A percentile compares a stretch with the other conserved stretches of the same genome.
Evolutionary conservation across 2,888 invertebrate genomes (phyloP).

Genomic region (Polietes domitor): DNA sequence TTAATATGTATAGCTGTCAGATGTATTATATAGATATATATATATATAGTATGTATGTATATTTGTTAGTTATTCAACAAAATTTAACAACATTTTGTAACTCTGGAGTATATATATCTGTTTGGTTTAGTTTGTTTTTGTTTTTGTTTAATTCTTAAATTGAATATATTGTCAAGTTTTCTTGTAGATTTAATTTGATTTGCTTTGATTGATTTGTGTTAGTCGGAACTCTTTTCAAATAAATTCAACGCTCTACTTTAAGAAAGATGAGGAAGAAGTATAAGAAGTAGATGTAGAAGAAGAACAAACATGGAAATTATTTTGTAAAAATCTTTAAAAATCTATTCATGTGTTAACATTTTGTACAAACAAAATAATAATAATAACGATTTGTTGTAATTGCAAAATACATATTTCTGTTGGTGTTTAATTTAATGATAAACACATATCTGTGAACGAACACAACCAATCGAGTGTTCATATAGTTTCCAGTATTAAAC

Average conservation of each 20-base stretch:
- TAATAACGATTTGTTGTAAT: background rate
- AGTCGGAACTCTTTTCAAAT: conserved; percentile 11
- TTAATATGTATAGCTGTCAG: background rate
- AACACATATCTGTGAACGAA: background rate
- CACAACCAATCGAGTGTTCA: too few relatives aligned
- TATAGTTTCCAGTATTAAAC: background rate
- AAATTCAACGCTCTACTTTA: conserved; percentile 43
- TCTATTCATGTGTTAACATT: conserved; percentile 2
- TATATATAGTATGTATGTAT: background rate
- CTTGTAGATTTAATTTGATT: background rate
- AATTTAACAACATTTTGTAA: conserved; percentile 50
- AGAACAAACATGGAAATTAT: conserved; percentile 25
- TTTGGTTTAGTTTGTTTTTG: background rate
- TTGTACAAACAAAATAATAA: background rate
- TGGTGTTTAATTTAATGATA: background rate
- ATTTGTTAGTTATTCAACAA: background rate
- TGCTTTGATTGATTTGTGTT: conserved; percentile 6
- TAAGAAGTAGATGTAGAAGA: background rate
- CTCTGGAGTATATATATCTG: background rate
- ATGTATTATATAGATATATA: background rate
- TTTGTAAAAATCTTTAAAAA: background rate
- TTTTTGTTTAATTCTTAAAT: background rate
- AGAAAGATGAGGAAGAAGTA: conserved; percentile 16
- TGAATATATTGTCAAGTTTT: too few relatives aligned
- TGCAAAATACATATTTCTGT: background rate